A percentile compares a stretch with the other conserved stretches of the same genome.
These are phyloP conservation scores for Odobenus rosmarus DNA, from an alignment of 2,113 vertebrate genomes.

Conservation along the genomic window DNA sequence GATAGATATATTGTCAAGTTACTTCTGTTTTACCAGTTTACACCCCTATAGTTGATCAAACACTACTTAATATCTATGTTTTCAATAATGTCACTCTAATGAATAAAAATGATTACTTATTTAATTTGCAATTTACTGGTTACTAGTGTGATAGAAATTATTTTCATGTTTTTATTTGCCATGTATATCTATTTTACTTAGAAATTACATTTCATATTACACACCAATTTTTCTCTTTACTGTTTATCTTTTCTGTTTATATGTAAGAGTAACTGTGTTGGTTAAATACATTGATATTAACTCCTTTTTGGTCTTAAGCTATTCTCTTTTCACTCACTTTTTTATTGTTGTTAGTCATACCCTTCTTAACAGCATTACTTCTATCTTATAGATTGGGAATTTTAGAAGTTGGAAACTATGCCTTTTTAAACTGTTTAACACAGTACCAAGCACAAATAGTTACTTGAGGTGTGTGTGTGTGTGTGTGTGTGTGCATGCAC, in stretches of 20 bases:
- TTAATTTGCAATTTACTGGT: background rate
- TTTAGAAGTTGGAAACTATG: background rate
- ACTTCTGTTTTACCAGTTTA: background rate
- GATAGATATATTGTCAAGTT: background rate
- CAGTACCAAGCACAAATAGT: background rate
- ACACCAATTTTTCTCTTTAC: background rate
- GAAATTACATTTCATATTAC: background rate
- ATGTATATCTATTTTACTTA: background rate
- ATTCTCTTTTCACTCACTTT: background rate
- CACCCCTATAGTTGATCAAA: background rate
- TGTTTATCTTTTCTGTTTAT: background rate
- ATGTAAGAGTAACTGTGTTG: background rate
- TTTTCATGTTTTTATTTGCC: background rate
- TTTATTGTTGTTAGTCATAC: background rate
- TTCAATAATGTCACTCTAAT: background rate
- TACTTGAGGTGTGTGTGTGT: background rate
- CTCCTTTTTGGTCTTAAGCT: background rate
- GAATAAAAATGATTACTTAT: background rate
- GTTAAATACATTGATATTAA: background rate
- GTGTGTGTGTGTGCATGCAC: no score
- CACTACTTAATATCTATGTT: background rate
- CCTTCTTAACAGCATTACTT: background rate
- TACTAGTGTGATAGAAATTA: background rate
- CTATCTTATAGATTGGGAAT: background rate
- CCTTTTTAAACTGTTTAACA: slow-evolving; percentile 28